Conservation (phyloP, 2,888 invertebrate species). For the Acronicta aceris region DNA sequence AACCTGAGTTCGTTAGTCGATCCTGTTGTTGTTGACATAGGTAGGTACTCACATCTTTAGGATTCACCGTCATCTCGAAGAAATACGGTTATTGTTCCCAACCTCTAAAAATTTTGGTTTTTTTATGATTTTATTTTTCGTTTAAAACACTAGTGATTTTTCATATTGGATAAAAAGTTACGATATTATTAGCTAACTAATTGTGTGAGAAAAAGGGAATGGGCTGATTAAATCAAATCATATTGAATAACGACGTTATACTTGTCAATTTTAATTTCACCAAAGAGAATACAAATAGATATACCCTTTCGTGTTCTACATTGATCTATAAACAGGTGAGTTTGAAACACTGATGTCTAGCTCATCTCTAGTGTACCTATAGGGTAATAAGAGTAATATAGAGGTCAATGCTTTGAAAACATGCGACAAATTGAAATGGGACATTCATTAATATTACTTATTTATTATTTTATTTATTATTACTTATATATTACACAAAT, state of each 20-base stretch:
- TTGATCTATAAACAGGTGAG: no score
- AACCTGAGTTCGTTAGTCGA: no score
- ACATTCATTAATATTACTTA: no score
- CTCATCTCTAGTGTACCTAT: no score
- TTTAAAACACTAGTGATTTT: constrained; percentile 22
- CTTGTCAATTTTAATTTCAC: constrained; percentile 30
- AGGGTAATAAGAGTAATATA: no score
- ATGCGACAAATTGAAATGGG: no score
- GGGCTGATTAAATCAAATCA: background rate
- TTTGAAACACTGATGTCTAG: no score
- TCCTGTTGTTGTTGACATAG: no score
- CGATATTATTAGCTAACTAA: background rate
- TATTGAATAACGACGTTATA: constrained; percentile 1
- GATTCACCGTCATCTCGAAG: constrained; percentile 17
- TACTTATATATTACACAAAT: no score
- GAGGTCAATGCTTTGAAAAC: no score
- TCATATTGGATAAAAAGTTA: constrained; percentile 13
- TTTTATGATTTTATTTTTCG: constrained; percentile 3
- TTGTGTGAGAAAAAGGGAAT: constrained; percentile 1
- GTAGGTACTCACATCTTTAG: constrained; percentile 38
- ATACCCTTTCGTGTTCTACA: no score
- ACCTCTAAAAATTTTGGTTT: background rate
- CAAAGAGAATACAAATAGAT: background rate
- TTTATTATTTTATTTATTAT: no score
- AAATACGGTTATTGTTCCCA: background rate